phyloP scores from a whole-genome alignment of 2,888 invertebrate species.

The Pyrrhosoma nymphula region DNA sequence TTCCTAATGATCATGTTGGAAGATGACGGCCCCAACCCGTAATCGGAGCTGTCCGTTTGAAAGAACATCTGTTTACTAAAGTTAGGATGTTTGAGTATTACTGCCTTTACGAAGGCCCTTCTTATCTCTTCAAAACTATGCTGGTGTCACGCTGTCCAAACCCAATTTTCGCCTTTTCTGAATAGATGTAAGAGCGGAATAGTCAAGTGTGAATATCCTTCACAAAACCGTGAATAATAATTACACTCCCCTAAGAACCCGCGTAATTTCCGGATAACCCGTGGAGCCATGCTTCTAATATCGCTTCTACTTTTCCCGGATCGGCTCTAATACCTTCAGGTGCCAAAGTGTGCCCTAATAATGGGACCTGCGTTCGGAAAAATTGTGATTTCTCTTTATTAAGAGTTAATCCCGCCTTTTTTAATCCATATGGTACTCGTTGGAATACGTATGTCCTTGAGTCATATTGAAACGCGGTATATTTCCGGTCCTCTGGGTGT shows the following conservation, averaged over 20 bases:
- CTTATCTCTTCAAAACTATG: neutral
- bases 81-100: neutral
- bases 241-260: neutral
- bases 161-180: neutral
- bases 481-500: neutral
- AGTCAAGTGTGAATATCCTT: neutral
- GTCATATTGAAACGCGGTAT: neutral
- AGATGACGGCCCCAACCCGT: neutral
- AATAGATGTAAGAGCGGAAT: neutral
- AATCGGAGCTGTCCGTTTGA: neutral
- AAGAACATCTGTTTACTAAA: neutral
- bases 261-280: neutral
- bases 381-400: neutral
- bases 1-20: neutral
- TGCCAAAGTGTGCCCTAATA: neutral
- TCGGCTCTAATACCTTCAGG: neutral
- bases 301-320: neutral
- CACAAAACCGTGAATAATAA: neutral
- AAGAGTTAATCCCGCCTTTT: neutral
- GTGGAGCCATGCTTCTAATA: neutral
- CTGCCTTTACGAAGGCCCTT: neutral
- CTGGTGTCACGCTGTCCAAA: neutral
- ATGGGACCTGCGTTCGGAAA: neutral
- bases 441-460: neutral
- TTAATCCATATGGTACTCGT: neutral